Base-by-base conservation (phyloP, 2,797 vertebrate genomes). In the Mormyrus proboscirostris region DNA sequence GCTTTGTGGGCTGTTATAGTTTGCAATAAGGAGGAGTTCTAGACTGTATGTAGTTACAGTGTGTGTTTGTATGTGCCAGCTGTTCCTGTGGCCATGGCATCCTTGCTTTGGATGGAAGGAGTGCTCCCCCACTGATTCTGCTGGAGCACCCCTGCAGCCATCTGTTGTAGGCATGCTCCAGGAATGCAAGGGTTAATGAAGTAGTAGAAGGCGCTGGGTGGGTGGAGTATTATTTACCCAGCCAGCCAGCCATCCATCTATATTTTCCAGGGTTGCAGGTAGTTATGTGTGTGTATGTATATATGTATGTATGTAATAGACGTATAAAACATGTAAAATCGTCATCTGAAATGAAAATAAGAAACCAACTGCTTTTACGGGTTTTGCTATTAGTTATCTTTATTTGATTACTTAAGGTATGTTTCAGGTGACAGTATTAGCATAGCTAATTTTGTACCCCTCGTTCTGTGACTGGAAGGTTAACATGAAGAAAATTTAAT, bases 91-190 rank as follows among this genome's bases (percentile, higher is more conserved):
- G 65, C 49, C 84, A 8, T 55, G 89, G 84, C 85, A 44, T 33
- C 41, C 49, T 76, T 38, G 62, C 44, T 50, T 73, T 53, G 89
- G 89, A 25, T 85, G 53, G 62, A 65, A 79, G 38, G n/a, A 16
- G 47, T n/a, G 29, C 83, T 84, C 38, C 62, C 87, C 89, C 79
- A 90, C 92, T 95, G 94, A 94, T 94, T 95, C 94, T 94, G 93
- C 95, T 94, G 94, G 93, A 95, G 94, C 94, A 95, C 92, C 94
- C 94, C 93, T 93, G 90, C 90, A 93, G 93, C 95, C 95, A 95
- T 95, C 94, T 95, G 95, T 94, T 94, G 92, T 87, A 93, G 93
- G 94, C 93, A 93, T 88, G 88, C 92, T 93, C 94, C 94, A 94
- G 94, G 92, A 92, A 92, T 83, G 29, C 90, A 90, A 89, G 89